Evolutionary conservation across 1,140 invertebrate species (phyloP).

Genomic region (Heterodera carotae): DNA sequence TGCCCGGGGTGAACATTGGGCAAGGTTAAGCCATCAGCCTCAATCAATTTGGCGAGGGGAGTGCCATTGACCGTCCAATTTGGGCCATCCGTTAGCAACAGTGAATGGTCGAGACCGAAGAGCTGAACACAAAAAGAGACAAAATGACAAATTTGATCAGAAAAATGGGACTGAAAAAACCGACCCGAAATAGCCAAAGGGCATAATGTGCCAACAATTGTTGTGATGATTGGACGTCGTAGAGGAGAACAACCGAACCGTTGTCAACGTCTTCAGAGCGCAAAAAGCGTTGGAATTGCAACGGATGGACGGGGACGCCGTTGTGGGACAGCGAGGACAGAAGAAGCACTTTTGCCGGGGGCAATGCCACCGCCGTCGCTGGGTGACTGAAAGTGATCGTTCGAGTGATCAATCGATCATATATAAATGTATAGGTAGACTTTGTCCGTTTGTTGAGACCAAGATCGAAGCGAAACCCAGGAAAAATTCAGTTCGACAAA

Average conservation of each 20-base stretch:
- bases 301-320: constrained; percentile 64
- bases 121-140: constrained; percentile 46
- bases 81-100: constrained; percentile 51
- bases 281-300: constrained; percentile 62
- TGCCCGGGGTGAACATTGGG: constrained; percentile 6
- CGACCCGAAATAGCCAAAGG: constrained; percentile 62
- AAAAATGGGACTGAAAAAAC: constrained; percentile 2
- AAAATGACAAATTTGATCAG: constrained; percentile 14
- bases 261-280: constrained; percentile 59
- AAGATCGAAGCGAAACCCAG: no score
- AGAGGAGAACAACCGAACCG: constrained; percentile 59
- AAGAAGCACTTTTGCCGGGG: constrained; percentile 46
- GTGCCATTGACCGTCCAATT: constrained; percentile 37
- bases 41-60: constrained; percentile 15
- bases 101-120: constrained; percentile 57
- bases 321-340: constrained; percentile 58
- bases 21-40: constrained; percentile 23
- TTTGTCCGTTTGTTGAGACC: no score
- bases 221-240: constrained; percentile 54
- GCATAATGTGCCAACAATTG: constrained; percentile 60
- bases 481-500: no score
- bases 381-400: neutral
- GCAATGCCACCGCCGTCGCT: constrained; percentile 3
- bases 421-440: no score
- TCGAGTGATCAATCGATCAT: no score